Percentiles rank a stretch among this genome's conserved stretches.
phyloP scores from a whole-genome alignment of 2,888 invertebrate genomes.

The Nymphalis polychloros region DNA sequence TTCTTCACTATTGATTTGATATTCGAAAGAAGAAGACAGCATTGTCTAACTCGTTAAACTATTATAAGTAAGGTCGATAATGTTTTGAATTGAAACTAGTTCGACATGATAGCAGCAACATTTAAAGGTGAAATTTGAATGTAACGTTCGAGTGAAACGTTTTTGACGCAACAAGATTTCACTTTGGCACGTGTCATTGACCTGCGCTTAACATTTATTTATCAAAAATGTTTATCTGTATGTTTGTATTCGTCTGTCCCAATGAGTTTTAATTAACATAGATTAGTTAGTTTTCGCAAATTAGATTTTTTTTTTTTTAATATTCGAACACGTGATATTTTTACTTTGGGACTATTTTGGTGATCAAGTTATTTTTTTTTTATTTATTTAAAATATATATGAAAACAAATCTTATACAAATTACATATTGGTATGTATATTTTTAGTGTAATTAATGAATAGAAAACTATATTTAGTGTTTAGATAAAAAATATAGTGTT shows the following conservation, averaged over 20 bases:
- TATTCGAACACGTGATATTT: conserved; percentile 39
- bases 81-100: no score
- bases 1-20: no score
- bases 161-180: neutral
- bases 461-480: conserved; percentile 35
- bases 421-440: neutral
- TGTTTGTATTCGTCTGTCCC: conserved; percentile 23
- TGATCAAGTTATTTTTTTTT: neutral
- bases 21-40: no score
- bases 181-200: neutral
- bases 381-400: neutral
- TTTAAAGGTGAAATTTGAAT: no score
- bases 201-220: neutral
- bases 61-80: no score
- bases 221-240: neutral
- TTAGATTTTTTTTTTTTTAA: conserved; percentile 47
- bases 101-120: no score
- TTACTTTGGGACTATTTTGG: conserved; percentile 11
- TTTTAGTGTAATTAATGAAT: conserved; percentile 11
- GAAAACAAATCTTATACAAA: no score
- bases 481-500: conserved; percentile 46
- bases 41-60: no score
- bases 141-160: no score
- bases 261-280: conserved; percentile 15
- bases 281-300: conserved; percentile 45